Base-by-base conservation (phyloP, 2,113 vertebrate species). In the Corythoichthys intestinalis region DNA sequence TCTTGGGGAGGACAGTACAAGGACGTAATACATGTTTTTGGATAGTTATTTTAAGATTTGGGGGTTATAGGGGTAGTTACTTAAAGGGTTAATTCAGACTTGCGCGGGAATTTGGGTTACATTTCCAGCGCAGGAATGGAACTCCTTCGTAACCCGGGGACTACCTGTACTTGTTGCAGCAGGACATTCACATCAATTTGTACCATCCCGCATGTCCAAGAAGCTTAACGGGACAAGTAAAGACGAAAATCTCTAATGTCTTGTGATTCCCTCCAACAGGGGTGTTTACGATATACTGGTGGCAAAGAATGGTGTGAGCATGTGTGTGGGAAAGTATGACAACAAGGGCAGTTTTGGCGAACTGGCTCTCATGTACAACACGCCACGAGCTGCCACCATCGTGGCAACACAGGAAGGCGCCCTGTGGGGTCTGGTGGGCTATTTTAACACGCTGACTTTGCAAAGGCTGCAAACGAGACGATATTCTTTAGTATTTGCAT, bases 301-400 rank as follows among this genome's bases (percentile, higher is more conserved):
- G 83, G 77, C 90, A 81, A 95, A 93, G 89, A 94, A 94, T 65
- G 93, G 91, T 47, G 86, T 79, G 49, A 89, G 83, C 0, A 76
- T 91, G 52, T 94, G 93, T 15, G 97, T 98, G 35, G 97, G 96
- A 65, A 89, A 91, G 66, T 98, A 98, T 14, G 92, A 98, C 84
- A 94, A 96, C 80, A 97, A 88, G 2, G 97, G 97, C 69, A 97
- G 96, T 84, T 98, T 98, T 72, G 95, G 96, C 61, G 97, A 98
- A 58, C 91, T 98, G 69, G 97, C 97, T 3, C 88, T 98, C 83
- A 98, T 98, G 97, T 98, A 98, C 90, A 98, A 98, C 88, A 98
- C 96, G 61, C 95, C 96, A 0, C 90, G 97, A 82, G 96, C 96
- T 65, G 97, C 97, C 49, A 98, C 96, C 20, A 98, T 98, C 69